Evolutionary conservation across 2,797 vertebrate species (phyloP).

Genomic region (Rhinichthys osculus): DNA sequence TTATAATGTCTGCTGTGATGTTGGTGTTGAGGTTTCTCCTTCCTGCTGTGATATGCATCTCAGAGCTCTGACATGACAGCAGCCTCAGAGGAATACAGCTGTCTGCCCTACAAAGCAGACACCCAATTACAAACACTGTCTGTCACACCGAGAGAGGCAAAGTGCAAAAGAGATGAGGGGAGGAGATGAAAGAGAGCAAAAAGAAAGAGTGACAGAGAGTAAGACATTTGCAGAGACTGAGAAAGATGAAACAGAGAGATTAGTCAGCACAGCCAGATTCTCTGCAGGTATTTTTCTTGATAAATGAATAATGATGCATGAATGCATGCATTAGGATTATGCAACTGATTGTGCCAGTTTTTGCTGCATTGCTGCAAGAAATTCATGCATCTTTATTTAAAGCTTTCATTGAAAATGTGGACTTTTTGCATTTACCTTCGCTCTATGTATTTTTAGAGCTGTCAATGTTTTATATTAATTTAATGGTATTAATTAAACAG

Average conservation of each 20-base stretch:
- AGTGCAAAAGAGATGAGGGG: conserved; percentile 30
- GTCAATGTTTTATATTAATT: neutral
- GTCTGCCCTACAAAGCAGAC: conserved; percentile 46
- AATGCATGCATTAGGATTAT: conserved; percentile 27
- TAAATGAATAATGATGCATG: conserved; percentile 39
- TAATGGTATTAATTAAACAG: neutral
- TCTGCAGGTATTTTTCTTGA: conserved; percentile 31
- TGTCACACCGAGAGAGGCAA: conserved; percentile 38
- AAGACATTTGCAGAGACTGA: conserved; percentile 1
- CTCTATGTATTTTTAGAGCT: neutral
- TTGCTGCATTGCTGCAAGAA: conserved; percentile 19
- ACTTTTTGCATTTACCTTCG: neutral
- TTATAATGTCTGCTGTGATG: conserved; percentile 34
- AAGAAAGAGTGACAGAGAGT: conserved; percentile 10
- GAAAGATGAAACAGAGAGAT: conserved; percentile 39
- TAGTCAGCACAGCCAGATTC: conserved; percentile 39
- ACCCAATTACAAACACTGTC: conserved; percentile 54
- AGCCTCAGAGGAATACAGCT: conserved; percentile 45
- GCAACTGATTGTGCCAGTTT: conserved; percentile 7
- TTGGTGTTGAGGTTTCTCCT: conserved; percentile 27
- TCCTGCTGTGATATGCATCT: conserved; percentile 46
- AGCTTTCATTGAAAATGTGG: neutral
- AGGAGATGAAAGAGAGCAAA: conserved; percentile 23
- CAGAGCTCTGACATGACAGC: conserved; percentile 41
- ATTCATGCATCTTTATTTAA: conserved; percentile 21